These are phyloP conservation scores for Pharmacophagus antenor DNA, from an alignment of 2,888 invertebrate genomes.

Conservation along the genomic window DNA sequence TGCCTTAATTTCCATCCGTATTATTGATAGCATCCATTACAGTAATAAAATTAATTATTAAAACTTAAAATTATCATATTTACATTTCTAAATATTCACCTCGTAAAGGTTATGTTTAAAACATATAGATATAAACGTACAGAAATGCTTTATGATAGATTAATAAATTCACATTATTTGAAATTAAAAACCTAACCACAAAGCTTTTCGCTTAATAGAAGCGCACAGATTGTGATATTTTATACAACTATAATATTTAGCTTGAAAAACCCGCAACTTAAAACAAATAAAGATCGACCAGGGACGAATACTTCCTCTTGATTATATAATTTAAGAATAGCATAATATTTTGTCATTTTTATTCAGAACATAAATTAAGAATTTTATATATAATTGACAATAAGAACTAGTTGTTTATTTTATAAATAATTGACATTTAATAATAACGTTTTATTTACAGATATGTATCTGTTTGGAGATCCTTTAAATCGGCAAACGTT, in stretches of 20 bases:
- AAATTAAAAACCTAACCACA: no score
- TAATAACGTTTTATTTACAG: conserved; percentile 69
- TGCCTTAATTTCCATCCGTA: conserved; percentile 10
- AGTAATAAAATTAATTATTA: not conserved
- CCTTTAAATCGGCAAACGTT: conserved; percentile 90
- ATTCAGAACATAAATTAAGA: not conserved
- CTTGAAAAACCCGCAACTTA: no score
- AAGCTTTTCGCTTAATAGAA: no score
- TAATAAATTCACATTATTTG: no score
- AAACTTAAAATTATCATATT: not conserved
- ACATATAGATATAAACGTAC: no score
- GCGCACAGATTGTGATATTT: no score
- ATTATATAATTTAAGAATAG: not conserved
- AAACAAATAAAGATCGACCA: not conserved
- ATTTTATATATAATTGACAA: not conserved
- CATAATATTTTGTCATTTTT: not conserved
- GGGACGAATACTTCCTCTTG: not conserved
- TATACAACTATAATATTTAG: no score
- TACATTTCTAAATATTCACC: no score
- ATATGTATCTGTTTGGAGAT: conserved; percentile 86
- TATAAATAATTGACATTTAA: not conserved
- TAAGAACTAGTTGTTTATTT: not conserved
- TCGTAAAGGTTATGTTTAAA: not conserved
- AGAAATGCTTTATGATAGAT: no score
- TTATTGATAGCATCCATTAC: conserved; percentile 7